phyloP scores from a whole-genome alignment of 2,888 invertebrate species.

The Volucella zonaria region DNA sequence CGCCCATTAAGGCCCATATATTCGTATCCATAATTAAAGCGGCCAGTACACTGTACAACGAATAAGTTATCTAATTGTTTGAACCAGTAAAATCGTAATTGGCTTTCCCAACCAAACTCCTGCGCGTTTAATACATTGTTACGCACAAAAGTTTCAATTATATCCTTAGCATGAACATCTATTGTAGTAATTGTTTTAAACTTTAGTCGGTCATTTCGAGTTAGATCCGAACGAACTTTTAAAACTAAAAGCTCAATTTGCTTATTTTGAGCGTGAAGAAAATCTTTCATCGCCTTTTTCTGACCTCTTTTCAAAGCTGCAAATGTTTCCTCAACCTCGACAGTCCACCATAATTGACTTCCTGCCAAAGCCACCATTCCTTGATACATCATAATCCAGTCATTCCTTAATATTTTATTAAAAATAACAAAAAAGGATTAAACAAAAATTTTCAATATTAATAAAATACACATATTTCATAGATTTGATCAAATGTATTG shows the following conservation, averaged over 20 bases:
- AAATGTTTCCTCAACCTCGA: constrained; percentile 96
- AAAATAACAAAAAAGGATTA: no score
- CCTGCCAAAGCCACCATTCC: constrained; percentile 94
- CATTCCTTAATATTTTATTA: constrained; percentile 84
- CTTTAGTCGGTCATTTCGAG: constrained; percentile 92
- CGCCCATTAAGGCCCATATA: constrained; percentile 97
- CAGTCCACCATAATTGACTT: constrained; percentile 97
- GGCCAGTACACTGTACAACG: constrained; percentile 92
- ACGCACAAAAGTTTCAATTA: constrained; percentile 91
- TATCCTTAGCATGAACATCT: constrained; percentile 95
- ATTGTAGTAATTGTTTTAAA: constrained; percentile 94
- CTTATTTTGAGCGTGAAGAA: constrained; percentile 88
- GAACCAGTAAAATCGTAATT: constrained; percentile 95
- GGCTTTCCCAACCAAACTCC: constrained; percentile 97
- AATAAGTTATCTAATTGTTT: constrained; percentile 90
- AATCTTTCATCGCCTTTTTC: constrained; percentile 95
- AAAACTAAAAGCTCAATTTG: constrained; percentile 93
- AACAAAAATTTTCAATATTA: background rate
- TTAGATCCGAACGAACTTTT: constrained; percentile 87
- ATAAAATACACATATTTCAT: background rate
- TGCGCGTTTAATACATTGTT: constrained; percentile 91
- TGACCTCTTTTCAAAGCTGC: constrained; percentile 86
- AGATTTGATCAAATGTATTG: no score
- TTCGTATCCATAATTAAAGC: constrained; percentile 96
- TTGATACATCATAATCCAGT: constrained; percentile 95